phyloP scores from a whole-genome alignment of 2,797 vertebrate genomes.

The Ammospiza maritima region DNA sequence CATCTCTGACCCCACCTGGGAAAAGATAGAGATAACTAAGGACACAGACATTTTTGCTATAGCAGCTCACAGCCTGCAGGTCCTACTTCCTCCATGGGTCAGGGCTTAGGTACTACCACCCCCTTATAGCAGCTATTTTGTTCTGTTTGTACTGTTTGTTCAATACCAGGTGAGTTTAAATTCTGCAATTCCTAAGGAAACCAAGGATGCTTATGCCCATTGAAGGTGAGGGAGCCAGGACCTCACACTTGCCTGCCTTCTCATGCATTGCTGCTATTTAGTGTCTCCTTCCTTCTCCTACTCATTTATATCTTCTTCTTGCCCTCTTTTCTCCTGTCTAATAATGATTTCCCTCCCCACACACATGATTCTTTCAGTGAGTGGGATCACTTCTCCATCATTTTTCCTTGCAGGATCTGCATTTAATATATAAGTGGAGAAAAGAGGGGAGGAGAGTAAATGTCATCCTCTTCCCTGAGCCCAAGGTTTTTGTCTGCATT shows the following conservation, averaged over 20 bases:
- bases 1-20: not conserved
- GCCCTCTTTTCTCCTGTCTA: slow-evolving; percentile 33
- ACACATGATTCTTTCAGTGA: slow-evolving; percentile 10
- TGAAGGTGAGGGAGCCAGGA: not conserved
- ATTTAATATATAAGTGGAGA: not conserved
- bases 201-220: not conserved
- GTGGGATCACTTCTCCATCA: slow-evolving; percentile 57
- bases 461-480: not conserved
- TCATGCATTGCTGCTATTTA: not conserved
- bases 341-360: slow-evolving; percentile 13
- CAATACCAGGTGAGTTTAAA: not conserved
- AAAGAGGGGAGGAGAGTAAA: not conserved
- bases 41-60: not conserved
- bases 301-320: slow-evolving; percentile 29
- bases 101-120: not conserved
- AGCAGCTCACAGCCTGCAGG: not conserved
- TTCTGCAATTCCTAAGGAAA: not conserved
- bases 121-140: not conserved
- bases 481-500: not conserved
- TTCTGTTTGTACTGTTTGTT: not conserved
- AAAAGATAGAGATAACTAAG: not conserved
- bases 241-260: not conserved
- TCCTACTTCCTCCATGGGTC: not conserved
- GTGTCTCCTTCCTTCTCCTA: slow-evolving; percentile 9
- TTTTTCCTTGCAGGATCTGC: not conserved